Evolutionary conservation across 1,140 invertebrate genomes (phyloP).

Genomic region (Drosophila trapezifrons): DNA sequence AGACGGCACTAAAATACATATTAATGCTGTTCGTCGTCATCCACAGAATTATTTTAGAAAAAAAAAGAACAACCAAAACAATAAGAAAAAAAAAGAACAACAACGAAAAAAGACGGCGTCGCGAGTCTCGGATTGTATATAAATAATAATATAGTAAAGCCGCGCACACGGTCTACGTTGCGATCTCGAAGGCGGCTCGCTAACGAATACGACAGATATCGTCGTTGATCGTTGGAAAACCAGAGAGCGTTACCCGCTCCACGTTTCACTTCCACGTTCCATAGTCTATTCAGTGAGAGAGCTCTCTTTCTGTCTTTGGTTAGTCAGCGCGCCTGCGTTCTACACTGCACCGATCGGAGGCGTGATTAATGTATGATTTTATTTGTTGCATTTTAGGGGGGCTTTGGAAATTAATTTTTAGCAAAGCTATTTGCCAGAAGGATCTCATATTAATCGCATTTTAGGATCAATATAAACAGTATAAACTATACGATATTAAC

Average conservation of each 20-base stretch:
- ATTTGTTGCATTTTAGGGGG: background rate
- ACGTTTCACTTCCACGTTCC: constrained; percentile 1
- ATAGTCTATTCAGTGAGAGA: background rate
- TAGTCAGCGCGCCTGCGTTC: constrained; percentile 1
- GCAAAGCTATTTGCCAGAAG: too few species aligned
- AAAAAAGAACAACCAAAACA: constrained; percentile 19
- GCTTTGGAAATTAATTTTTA: too few species aligned
- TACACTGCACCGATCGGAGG: constrained; percentile 11
- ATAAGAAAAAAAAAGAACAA: constrained; percentile 33
- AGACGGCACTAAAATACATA: constrained; percentile 59
- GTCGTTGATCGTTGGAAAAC: background rate
- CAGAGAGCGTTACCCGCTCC: background rate
- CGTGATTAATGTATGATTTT: background rate
- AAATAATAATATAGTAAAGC: constrained; percentile 1
- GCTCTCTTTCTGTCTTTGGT: background rate
- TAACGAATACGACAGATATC: background rate
- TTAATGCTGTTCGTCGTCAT: constrained; percentile 59
- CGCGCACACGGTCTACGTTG: constrained; percentile 9
- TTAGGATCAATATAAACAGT: too few species aligned
- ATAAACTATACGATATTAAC: too few species aligned
- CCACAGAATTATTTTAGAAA: constrained; percentile 51
- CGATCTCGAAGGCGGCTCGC: constrained; percentile 1
- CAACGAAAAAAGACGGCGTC: constrained; percentile 10
- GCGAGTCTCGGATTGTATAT: constrained; percentile 2
- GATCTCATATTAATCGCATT: too few species aligned